Percentiles rank a stretch among this genome's conserved stretches.
Conservation (phyloP, 2,888 invertebrate species). For the Ophion ventricosus region DNA sequence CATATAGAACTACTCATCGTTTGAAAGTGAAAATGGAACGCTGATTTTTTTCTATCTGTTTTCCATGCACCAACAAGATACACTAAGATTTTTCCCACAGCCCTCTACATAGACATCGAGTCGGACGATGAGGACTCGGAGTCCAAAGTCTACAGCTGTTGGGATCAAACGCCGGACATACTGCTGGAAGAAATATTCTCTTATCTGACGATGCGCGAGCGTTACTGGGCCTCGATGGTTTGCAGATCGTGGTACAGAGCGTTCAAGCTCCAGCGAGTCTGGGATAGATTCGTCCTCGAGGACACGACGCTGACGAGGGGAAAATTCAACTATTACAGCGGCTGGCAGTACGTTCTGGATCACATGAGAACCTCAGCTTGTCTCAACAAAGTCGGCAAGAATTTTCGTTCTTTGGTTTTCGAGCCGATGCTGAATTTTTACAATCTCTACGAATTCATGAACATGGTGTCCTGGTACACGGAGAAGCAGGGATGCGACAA, state of each 20-base stretch:
- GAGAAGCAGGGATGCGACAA: conserved; percentile 82
- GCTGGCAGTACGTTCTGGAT: conserved; percentile 91
- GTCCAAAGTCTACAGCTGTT: conserved; percentile 84
- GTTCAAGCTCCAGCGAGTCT: conserved; percentile 90
- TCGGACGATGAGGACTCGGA: conserved; percentile 81
- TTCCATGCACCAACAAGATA: no score
- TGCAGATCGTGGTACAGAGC: conserved; percentile 88
- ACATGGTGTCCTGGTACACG: conserved; percentile 90
- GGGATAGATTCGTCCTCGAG: conserved; percentile 89
- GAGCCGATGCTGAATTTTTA: conserved; percentile 91
- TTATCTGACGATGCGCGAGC: conserved; percentile 87
- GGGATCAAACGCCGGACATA: conserved; percentile 89
- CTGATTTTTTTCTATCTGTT: no score
- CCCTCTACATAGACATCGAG: conserved; percentile 84
- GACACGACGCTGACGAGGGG: conserved; percentile 90
- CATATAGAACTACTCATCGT: no score
- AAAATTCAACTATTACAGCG: conserved; percentile 92
- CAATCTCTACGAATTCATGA: conserved; percentile 93
- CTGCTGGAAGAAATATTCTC: conserved; percentile 90
- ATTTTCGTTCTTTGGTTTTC: conserved; percentile 88
- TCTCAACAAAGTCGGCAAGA: conserved; percentile 87
- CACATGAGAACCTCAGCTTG: conserved; percentile 90
- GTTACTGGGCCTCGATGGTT: conserved; percentile 90
- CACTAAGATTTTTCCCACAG: conserved; percentile 72
- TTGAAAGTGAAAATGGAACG: no score